phyloP scores from a whole-genome alignment of 2,797 vertebrate genomes.

The Amblyopsis hoosieri region DNA sequence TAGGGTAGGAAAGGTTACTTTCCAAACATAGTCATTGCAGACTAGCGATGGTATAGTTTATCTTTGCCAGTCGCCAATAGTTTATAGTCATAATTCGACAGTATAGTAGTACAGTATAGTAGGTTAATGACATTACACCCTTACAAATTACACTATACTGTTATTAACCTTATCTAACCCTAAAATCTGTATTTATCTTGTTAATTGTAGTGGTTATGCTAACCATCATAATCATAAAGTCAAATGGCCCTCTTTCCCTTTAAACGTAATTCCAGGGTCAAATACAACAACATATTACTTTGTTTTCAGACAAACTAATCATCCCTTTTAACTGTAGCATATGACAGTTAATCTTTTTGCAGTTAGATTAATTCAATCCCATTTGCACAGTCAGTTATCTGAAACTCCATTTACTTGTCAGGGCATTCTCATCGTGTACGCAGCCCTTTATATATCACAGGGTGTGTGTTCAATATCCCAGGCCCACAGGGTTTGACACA shows the following conservation, averaged over 20 bases:
- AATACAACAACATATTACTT: constrained; percentile 9
- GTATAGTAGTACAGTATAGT: not conserved
- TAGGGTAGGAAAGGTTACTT: not conserved
- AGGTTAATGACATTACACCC: no score
- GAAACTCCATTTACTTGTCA: constrained; percentile 2
- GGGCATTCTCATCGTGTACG: not conserved
- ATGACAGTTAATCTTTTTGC: not conserved
- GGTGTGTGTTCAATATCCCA: constrained; percentile 17
- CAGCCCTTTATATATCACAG: not conserved
- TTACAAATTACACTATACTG: not conserved
- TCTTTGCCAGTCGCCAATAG: no score
- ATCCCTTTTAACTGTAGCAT: not conserved
- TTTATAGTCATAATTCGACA: not conserved
- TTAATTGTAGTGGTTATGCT: constrained; percentile 5
- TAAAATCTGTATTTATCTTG: constrained; percentile 17
- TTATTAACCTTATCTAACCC: constrained; percentile 21
- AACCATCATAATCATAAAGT: constrained; percentile 7
- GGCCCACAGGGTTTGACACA: constrained; percentile 14
- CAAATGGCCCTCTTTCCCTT: constrained; percentile 16
- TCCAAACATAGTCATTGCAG: constrained; percentile 23
- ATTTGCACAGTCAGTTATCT: not conserved
- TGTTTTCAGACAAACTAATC: not conserved
- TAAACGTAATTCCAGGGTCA: not conserved
- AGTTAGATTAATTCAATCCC: not conserved
- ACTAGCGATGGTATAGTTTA: no score